Evolutionary conservation across 2,888 invertebrate species (phyloP), one percentile per base, ranked within the genome.

Genomic region (Trachelus stipa): DNA sequence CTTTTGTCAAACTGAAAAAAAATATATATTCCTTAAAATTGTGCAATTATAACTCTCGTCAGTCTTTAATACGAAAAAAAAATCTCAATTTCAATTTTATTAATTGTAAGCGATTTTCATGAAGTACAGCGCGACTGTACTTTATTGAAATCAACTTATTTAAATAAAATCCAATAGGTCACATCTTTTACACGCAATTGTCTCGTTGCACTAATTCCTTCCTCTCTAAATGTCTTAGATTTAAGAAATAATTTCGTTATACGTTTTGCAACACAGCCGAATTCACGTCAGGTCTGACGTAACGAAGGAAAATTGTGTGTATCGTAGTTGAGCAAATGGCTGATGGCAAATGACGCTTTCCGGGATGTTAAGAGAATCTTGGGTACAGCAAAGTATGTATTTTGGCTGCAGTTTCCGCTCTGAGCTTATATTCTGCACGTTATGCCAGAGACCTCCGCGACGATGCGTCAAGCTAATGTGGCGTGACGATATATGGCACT

Each of bases 381-480:
- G 80, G 23, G 75, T 79, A 77, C 78, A 74, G 68, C 79, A 80
- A 81, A 80, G 83, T 83, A 84, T 85, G 82, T 83, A 86, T 86
- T 82, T 88, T 87, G 82, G 84, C 85, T 78, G 79, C 76, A 71
- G 79, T 74, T 83, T 84, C 80, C 79, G 81, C 78, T 79, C 84
- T 81, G 82, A 23, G 23, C 56, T 84, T 87, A 86, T 84, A 85
- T 71, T 31, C 85, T 86, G 82, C 83, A 80, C 83, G 81, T 81
- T 79, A 76, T 75, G 73, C 76, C 78, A 73, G 68, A 79, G 81
- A 84, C 81, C 82, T 81, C 82, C 81, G 77, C 84, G 80, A 83
- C 89, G 85, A 88, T 89, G 85, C 86, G 88, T 89, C 89, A 89
- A 87, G 85, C 85, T 88, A 89, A 89, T 89, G 89, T 87, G 84